phyloP scores from a whole-genome alignment of 1,140 invertebrate species.

The Drosophila chauvacae region DNA sequence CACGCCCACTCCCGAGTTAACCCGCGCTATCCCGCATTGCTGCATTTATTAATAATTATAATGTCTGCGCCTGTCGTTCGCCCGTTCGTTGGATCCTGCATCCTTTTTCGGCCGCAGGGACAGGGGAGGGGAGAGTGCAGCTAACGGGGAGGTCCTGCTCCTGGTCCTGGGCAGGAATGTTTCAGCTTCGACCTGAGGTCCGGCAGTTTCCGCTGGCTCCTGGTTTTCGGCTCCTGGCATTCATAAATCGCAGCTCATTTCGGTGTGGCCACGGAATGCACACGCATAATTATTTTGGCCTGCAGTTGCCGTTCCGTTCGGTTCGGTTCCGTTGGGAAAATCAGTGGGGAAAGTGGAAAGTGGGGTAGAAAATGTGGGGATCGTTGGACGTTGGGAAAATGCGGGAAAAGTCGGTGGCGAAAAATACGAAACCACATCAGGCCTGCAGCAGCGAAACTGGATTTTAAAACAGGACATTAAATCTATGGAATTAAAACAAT shows the following conservation, averaged over 20 bases:
- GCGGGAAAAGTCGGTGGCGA: neutral
- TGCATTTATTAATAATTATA: slow-evolving; percentile 83
- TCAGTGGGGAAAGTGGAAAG: neutral
- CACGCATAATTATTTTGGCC: slow-evolving; percentile 82
- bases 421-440: neutral
- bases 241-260: slow-evolving; percentile 83
- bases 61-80: slow-evolving; percentile 72
- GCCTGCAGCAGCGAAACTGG: neutral
- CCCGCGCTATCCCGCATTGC: slow-evolving; percentile 37
- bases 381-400: neutral
- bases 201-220: slow-evolving; percentile 15
- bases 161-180: slow-evolving; percentile 14
- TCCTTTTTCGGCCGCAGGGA: slow-evolving; percentile 8
- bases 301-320: slow-evolving; percentile 48
- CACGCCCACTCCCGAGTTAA: neutral
- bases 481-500: neutral
- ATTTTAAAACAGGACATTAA: neutral
- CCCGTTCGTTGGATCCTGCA: slow-evolving; percentile 23
- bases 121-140: neutral
- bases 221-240: slow-evolving; percentile 50
- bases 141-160: neutral
- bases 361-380: slow-evolving; percentile 1
- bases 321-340: slow-evolving; percentile 12
- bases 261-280: slow-evolving; percentile 80
- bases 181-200: slow-evolving; percentile 15